A percentile compares a stretch with the other conserved stretches of the same genome.
These are phyloP conservation scores for Eupeodes corollae DNA, from an alignment of 1,140 invertebrate genomes.

Conservation along the genomic window DNA sequence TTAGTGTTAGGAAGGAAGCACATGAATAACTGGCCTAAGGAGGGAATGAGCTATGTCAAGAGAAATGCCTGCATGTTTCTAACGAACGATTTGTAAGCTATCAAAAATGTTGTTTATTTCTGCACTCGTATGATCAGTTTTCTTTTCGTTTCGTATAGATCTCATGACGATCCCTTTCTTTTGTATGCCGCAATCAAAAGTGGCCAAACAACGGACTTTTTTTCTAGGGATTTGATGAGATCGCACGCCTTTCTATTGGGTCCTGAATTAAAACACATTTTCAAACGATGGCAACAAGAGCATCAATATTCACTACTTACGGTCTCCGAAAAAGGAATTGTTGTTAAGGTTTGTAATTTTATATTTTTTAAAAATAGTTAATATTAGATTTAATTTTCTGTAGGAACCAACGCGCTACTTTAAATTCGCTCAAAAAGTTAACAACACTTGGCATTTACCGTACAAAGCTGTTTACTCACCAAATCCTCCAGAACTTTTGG, in stretches of 20 bases:
- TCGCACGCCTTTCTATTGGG: slow-evolving; percentile 52
- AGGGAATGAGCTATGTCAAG: slow-evolving; percentile 41
- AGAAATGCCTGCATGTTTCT: slow-evolving; percentile 47
- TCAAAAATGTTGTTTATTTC: slow-evolving; percentile 17
- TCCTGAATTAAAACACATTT: slow-evolving; percentile 43
- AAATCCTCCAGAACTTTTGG: slow-evolving; percentile 18
- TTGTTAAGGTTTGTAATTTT: slow-evolving; percentile 25
- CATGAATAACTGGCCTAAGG: slow-evolving; percentile 50
- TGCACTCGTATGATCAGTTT: not conserved
- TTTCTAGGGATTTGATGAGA: slow-evolving; percentile 66
- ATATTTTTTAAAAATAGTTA: slow-evolving; percentile 7
- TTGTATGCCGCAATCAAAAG: slow-evolving; percentile 65
- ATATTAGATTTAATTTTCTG: not conserved
- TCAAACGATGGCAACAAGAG: slow-evolving; percentile 58
- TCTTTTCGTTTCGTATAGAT: slow-evolving; percentile 41
- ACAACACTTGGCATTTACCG: slow-evolving; percentile 44
- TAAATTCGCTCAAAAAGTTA: slow-evolving; percentile 32
- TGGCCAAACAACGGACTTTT: slow-evolving; percentile 54
- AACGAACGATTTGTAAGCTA: slow-evolving; percentile 56
- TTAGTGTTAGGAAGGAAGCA: slow-evolving; percentile 60
- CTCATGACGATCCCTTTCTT: slow-evolving; percentile 70
- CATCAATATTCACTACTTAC: slow-evolving; percentile 45
- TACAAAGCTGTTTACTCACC: slow-evolving; percentile 23
- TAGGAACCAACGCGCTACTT: slow-evolving; percentile 33
- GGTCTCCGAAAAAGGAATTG: slow-evolving; percentile 31